Conservation (phyloP, 2,888 invertebrate genomes). For the Drosophila cracens region DNA sequence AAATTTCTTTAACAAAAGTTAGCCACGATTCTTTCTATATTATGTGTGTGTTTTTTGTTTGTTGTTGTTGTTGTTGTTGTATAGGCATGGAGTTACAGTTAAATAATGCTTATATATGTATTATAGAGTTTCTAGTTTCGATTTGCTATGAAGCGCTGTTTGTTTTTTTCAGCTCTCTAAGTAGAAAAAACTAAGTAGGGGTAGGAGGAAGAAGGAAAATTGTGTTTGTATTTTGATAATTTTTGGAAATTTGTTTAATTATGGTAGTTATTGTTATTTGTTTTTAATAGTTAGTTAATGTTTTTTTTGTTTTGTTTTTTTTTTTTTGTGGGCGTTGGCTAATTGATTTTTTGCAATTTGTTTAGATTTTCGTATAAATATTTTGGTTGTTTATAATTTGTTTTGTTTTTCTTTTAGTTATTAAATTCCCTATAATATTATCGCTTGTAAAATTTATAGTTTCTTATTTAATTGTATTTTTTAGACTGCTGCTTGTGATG, state of each 20-base stretch:
- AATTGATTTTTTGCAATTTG: slow-evolving; percentile 55
- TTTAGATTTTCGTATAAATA: slow-evolving; percentile 22
- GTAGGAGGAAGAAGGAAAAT: slow-evolving; percentile 9
- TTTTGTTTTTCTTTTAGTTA: slow-evolving; percentile 30
- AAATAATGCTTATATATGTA: slow-evolving; percentile 47
- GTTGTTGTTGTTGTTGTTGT: slow-evolving; percentile 31
- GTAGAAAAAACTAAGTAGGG: slow-evolving; percentile 20
- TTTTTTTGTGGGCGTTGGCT: slow-evolving; percentile 49
- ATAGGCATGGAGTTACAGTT: slow-evolving; percentile 73
- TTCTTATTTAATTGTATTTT: slow-evolving; percentile 24
- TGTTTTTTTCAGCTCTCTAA: slow-evolving; percentile 39
- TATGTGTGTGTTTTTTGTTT: slow-evolving; percentile 10
- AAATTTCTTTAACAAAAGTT: slow-evolving; percentile 30
- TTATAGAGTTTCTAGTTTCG: slow-evolving; percentile 42
- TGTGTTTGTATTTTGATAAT: slow-evolving; percentile 14
- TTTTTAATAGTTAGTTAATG: slow-evolving; percentile 31
- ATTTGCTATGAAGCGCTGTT: slow-evolving; percentile 44
- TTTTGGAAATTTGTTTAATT: slow-evolving; percentile 21
- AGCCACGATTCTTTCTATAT: slow-evolving; percentile 5
- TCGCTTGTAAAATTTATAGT: slow-evolving; percentile 39
- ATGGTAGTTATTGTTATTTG: slow-evolving; percentile 11
- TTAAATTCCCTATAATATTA: slow-evolving; percentile 61
- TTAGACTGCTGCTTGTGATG: slow-evolving; percentile 63
- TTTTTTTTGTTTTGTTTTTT: background rate
- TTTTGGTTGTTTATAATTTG: slow-evolving; percentile 27